These are phyloP conservation scores for Danionella cerebrum DNA, from an alignment of 2,113 vertebrate species.

Conservation along the genomic window DNA sequence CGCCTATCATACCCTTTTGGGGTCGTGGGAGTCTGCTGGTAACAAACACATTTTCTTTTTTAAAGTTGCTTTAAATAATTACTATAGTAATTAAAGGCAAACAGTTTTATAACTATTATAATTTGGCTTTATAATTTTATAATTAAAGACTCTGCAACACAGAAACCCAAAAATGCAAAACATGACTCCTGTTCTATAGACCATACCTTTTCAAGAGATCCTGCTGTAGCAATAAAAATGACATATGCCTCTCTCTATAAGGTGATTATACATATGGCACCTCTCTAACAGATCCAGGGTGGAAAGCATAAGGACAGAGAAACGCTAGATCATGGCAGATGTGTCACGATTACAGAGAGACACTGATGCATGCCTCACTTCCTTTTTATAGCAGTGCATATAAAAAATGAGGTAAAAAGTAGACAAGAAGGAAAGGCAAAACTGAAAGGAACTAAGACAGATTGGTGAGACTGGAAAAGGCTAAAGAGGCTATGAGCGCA, in stretches of 20 bases:
- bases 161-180: background rate
- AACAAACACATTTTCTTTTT: too few relatives aligned
- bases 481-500: background rate
- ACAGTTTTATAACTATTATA: too few relatives aligned
- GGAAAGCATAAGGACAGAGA: constrained; percentile 2
- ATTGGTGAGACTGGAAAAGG: background rate
- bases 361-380: background rate
- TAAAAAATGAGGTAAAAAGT: background rate
- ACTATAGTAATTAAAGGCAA: too few relatives aligned
- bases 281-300: background rate
- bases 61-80: too few relatives aligned
- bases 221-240: constrained; percentile 10
- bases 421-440: background rate
- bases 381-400: background rate
- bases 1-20: too few relatives aligned
- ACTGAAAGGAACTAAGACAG: background rate
- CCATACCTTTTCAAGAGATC: background rate
- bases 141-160: background rate
- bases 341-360: background rate
- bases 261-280: constrained; percentile 7
- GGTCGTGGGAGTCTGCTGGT: too few relatives aligned
- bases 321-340: constrained; percentile 9
- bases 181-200: background rate
- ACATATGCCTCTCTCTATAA: constrained; percentile 9
- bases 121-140: too few relatives aligned